Base-by-base conservation (phyloP, 2,888 invertebrate species). In the Macrophya alboannulata region DNA sequence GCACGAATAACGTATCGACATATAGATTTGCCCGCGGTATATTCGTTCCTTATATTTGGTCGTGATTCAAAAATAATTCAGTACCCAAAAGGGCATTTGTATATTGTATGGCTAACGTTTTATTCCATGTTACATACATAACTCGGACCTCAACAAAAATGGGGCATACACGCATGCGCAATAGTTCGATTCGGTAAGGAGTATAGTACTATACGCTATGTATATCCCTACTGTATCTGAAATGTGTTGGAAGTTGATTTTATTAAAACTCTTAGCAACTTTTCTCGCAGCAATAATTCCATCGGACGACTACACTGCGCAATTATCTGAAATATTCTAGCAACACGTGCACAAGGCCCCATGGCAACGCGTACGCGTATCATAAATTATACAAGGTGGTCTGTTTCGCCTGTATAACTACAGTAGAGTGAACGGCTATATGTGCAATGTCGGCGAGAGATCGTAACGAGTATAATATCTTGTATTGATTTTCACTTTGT, bases 81-180 rank as follows among this genome's bases (percentile, higher is more conserved):
- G 21, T 40, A 62, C 62, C 81, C n/a, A 81, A 62, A 62, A 81
- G 40, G n/a, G 81, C 81, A 81, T 81, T 37, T 81, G 51, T 77
- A 4, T 62, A 43, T 55, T 81, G 40, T 62, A 62, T 31, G 21
- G 43, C 10, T 62, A 81, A 43, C 40, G 21, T 81, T 81, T 25
- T 17, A 15, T 40, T 6, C 40, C 81, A 4, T 25, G 40, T 55
- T 31, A 31, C 31, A 31, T 31, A 9, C 10, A n/a, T 17, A 31
- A 40, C 81, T 81, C 62, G 81, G 81, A 40, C 81, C 62, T 81
- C 51, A 8, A 81, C 81, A 62, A 81, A 81, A 83, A 83, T 71
- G 83, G 83, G 71, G 68, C 83, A 71, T 51, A 45, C 48, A 37
- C 83, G 83, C 83, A 68, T 83, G 83, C 83, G 83, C 83, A 31